Evolutionary conservation across 2,113 vertebrate genomes (phyloP).

Genomic region (Setophaga petechia): DNA sequence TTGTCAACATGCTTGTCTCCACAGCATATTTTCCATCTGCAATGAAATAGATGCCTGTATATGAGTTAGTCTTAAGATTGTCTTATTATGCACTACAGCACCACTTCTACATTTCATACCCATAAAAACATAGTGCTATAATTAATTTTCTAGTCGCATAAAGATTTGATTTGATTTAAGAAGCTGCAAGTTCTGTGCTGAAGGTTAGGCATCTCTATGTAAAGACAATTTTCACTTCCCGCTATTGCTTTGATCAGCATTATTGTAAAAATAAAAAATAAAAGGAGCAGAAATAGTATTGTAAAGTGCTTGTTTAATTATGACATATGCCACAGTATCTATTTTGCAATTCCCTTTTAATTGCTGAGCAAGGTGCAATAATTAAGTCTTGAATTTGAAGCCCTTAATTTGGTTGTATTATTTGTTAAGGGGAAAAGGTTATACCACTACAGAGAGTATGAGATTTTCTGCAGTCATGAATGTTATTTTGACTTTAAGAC

Average conservation of each 20-base stretch:
- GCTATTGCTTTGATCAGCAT: slow-evolving; percentile 19
- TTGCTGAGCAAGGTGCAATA: slow-evolving; percentile 29
- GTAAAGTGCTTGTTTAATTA: slow-evolving; percentile 32
- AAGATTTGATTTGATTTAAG: slow-evolving; percentile 37
- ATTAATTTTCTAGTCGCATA: background rate
- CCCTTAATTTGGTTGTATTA: background rate
- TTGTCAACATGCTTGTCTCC: background rate
- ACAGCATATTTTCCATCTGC: background rate
- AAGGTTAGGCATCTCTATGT: slow-evolving; percentile 40
- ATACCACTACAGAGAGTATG: background rate
- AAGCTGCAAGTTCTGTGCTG: background rate
- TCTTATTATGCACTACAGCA: background rate
- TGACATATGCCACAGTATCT: background rate
- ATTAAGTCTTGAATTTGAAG: slow-evolving; percentile 38
- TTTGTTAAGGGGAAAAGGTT: slow-evolving; percentile 12
- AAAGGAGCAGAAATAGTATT: background rate
- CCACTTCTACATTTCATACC: background rate
- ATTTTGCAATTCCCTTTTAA: slow-evolving; percentile 22
- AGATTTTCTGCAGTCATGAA: background rate
- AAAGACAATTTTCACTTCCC: slow-evolving; percentile 31
- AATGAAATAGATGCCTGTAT: background rate
- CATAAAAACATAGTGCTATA: slow-evolving; percentile 1
- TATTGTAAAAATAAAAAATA: background rate
- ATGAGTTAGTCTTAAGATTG: background rate
- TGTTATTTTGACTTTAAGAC: background rate